A percentile compares a stretch with the other conserved stretches of the same genome.
Evolutionary conservation across 1,140 invertebrate genomes (phyloP).

Genomic region (Yoshiicerus persimilis): DNA sequence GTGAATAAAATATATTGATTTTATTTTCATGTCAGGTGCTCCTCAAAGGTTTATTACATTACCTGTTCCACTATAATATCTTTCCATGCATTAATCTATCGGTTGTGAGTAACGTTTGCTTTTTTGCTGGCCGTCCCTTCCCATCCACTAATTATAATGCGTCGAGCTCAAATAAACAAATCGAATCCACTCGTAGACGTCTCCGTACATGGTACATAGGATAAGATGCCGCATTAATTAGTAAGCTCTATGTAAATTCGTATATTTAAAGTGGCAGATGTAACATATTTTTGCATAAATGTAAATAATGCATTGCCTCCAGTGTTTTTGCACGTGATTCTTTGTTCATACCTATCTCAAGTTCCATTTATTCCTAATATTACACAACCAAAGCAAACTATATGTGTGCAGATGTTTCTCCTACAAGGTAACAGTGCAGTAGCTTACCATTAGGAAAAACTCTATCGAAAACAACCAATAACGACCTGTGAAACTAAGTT

Average conservation of each 20-base stretch:
- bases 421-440: neutral
- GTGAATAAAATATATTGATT: slow-evolving; percentile 6
- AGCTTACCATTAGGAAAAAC: neutral
- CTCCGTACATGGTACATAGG: neutral
- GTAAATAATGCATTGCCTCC: neutral
- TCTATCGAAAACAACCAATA: neutral
- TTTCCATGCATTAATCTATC: neutral
- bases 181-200: slow-evolving; percentile 18
- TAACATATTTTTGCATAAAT: slow-evolving; percentile 15
- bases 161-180: slow-evolving; percentile 14
- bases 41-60: neutral
- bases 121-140: neutral
- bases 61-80: neutral
- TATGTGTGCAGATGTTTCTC: neutral
- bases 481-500: neutral
- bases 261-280: slow-evolving; percentile 22
- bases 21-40: slow-evolving; percentile 20
- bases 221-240: slow-evolving; percentile 9
- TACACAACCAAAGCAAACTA: neutral
- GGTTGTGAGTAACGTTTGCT: neutral
- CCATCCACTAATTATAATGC: slow-evolving; percentile 10
- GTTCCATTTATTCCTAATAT: neutral
- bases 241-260: slow-evolving; percentile 11
- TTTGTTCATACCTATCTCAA: too few relatives aligned
- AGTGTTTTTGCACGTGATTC: slow-evolving; percentile 3